These are phyloP conservation scores for Athrips mouffetella DNA, from an alignment of 2,888 invertebrate species.

Conservation along the genomic window DNA sequence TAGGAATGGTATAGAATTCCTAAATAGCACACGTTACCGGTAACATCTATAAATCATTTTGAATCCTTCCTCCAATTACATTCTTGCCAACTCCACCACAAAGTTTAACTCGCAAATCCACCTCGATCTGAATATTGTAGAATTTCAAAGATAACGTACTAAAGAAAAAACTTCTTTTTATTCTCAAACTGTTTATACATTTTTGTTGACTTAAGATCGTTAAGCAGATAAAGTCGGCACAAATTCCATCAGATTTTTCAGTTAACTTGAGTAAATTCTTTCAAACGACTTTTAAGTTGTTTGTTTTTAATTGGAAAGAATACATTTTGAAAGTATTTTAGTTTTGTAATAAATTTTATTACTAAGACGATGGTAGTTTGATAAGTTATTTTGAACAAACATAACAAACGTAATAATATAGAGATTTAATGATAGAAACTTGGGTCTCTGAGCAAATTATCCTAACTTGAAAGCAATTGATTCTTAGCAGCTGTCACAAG, in stretches of 20 bases:
- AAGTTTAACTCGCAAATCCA: conserved; percentile 69
- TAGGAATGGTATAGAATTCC: no score
- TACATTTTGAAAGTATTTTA: conserved; percentile 6
- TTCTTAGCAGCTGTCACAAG: no score
- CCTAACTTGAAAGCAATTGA: no score
- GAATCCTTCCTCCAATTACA: background rate
- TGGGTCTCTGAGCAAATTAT: no score
- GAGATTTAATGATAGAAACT: no score
- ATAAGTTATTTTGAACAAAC: no score
- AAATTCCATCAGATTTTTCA: conserved; percentile 32
- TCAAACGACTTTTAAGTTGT: conserved; percentile 17
- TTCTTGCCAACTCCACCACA: conserved; percentile 29
- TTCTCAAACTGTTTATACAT: conserved; percentile 45
- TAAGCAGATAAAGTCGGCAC: conserved; percentile 28
- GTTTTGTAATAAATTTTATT: background rate
- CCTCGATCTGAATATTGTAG: conserved; percentile 63
- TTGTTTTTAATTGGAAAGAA: conserved; percentile 22
- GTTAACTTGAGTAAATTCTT: conserved; percentile 32
- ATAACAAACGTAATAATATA: no score
- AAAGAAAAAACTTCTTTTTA: conserved; percentile 47
- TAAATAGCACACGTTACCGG: no score
- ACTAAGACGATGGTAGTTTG: background rate
- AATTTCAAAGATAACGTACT: conserved; percentile 60
- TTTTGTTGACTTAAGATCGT: conserved; percentile 43
- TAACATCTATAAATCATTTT: background rate